phyloP scores from a whole-genome alignment of 1,140 invertebrate species.

The Anadara kagoshimensis region DNA sequence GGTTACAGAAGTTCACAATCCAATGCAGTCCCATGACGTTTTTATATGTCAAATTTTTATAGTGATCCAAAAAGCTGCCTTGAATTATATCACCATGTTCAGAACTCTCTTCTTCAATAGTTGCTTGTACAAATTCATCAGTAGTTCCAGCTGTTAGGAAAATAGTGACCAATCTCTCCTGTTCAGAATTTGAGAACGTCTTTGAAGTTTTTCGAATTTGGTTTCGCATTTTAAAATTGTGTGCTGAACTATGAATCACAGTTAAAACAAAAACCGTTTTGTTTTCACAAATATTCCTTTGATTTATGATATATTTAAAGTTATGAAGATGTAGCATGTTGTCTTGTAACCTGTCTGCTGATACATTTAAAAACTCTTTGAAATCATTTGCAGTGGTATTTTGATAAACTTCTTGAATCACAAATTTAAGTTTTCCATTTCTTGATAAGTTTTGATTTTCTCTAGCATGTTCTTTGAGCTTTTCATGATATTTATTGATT shows the following conservation, averaged over 20 bases:
- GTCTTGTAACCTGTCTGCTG: too few relatives aligned
- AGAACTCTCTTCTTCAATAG: constrained; percentile 33
- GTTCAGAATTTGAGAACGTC: neutral
- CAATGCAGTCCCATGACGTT: constrained; percentile 89
- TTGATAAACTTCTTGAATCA: too few relatives aligned
- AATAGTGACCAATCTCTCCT: neutral
- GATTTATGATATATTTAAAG: too few relatives aligned
- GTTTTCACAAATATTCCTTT: too few relatives aligned
- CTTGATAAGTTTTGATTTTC: too few relatives aligned
- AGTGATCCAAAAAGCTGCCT: constrained; percentile 63
- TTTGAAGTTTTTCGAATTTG: neutral
- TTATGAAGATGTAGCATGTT: too few relatives aligned
- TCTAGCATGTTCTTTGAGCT: too few relatives aligned
- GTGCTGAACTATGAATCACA: neutral
- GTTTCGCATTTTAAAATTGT: neutral
- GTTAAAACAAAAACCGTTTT: too few relatives aligned
- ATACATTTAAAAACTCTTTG: too few relatives aligned
- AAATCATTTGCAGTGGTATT: too few relatives aligned
- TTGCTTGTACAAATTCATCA: neutral
- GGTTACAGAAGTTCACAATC: constrained; percentile 79
- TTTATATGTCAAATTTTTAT: constrained; percentile 67
- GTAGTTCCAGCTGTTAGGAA: neutral
- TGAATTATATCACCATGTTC: constrained; percentile 62
- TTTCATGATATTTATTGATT: too few relatives aligned
- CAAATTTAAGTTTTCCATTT: too few relatives aligned